These are phyloP conservation scores for Pangasianodon gigas DNA, from an alignment of 2,113 vertebrate genomes.

Conservation along the genomic window DNA sequence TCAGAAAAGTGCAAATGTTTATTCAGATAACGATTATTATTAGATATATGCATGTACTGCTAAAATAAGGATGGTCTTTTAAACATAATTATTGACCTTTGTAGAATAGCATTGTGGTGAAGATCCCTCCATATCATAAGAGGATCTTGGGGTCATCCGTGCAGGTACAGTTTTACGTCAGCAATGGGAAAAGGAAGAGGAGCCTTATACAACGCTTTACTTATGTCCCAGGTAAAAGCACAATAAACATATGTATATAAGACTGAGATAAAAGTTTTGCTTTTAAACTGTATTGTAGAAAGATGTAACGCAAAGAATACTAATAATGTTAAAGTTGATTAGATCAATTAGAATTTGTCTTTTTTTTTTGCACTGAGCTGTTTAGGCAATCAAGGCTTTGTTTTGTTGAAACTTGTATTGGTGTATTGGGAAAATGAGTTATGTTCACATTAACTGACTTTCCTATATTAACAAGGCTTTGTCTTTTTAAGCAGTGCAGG, in stretches of 20 bases:
- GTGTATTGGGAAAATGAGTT: not conserved
- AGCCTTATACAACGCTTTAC: slow-evolving; percentile 88
- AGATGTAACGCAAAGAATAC: not conserved
- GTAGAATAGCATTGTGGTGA: slow-evolving; percentile 85
- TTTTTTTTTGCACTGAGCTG: not conserved
- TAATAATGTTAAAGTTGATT: not conserved
- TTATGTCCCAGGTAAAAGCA: slow-evolving; percentile 78
- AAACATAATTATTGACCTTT: slow-evolving; percentile 20
- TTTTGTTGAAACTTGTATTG: not conserved
- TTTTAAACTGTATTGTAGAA: not conserved
- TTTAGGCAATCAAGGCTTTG: not conserved
- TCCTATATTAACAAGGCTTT: not conserved
- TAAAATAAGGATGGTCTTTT: not conserved
- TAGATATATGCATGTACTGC: too few relatives aligned
- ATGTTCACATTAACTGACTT: not conserved
- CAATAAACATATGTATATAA: not conserved
- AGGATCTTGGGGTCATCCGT: slow-evolving; percentile 76
- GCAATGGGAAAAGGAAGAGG: slow-evolving; percentile 91
- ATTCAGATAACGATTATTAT: not conserved
- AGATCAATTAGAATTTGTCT: not conserved
- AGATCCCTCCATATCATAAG: slow-evolving; percentile 88
- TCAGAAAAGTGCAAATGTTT: not conserved
- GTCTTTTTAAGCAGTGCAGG: slow-evolving; percentile 65
- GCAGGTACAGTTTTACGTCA: slow-evolving; percentile 93
- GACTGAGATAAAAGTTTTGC: not conserved